Base-by-base conservation (phyloP, 2,888 invertebrate genomes). In the Yponomeuta evonymella region DNA sequence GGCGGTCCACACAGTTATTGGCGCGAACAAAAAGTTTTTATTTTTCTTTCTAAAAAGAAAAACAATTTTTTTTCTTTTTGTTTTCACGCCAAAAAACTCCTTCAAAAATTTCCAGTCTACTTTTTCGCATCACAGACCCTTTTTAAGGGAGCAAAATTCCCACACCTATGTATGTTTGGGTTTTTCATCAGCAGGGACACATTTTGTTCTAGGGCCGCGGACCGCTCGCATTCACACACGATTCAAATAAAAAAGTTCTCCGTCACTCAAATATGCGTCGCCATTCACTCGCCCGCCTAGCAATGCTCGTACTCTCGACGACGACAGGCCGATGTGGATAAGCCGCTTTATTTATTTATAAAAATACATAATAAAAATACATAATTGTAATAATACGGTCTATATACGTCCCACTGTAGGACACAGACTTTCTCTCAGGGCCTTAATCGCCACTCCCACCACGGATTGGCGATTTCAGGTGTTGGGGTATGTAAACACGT, bases 191-290 rank as follows among this genome's bases (percentile, higher is more conserved):
- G 58, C 15, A 33, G 33, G 6, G 9, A 78, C 81, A 78, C 79
- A 79, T 80, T 82, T 82, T 79, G 79, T 82, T 79, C 75, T 79
- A 75, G 77, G 79, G 76, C 77, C 76, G 77, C 76, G 77, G 83
- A 83, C 80, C 83, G 81, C 78, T 81, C 87, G 86, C 92, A 92
- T 92, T 91, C 89, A 83, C 83, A 89, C 92, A 92, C 92, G 92
- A 90, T 89, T 92, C 91, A 91, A 92, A 92, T 92, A 92, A 91
- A 91, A 90, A 91, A 92, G 90, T 88, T 87, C 89, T 83, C 88
- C 85, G 88, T 90, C 91, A 90, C 89, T 91, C 91, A 91, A 92
- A 89, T 91, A 92, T 91, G 91, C 92, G 88, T 83, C 88, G 87
- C 89, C 85, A 88, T 90, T 89, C 88, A 87, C 86, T 85, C 84